Evolutionary conservation across 2,888 invertebrate species (phyloP), one percentile per base, ranked within the genome.

Genomic region (Tolmerus cingulatus): DNA sequence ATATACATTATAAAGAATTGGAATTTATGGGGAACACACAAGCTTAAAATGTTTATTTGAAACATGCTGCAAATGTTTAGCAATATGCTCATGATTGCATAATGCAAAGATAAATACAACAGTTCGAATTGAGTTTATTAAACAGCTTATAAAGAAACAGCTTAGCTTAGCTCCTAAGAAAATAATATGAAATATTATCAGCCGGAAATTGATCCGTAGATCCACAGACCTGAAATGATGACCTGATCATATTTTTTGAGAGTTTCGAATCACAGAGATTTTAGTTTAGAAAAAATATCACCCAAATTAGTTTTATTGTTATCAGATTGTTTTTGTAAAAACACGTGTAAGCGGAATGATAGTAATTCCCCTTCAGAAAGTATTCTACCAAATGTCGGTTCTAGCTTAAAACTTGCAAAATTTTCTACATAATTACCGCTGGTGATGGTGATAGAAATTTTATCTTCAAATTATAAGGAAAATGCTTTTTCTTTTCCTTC

Each of bases 391-490:
- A 51, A 51, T 16, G 16, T n/a, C 16, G 16, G 46, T 51, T 5
- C 46, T 51, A 51, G 14, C n/a, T 51, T 51, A 23, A 27, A 66
- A 66, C 19, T 57, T 57, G 9, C n/a, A 57, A 57, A 14, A 23
- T 8, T 12, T 12, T 66, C n/a, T 51, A 16, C n/a, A 51, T 55
- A 55, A 81, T 77, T 74, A 85, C 77, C 89, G 86, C 88, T 92
- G 92, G 92, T 92, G 92, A 92, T 89, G 92, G 91, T 89, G 92
- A 90, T 88, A 92, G 91, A 91, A 92, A 92, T 89, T 92, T 92
- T 90, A 92, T 92, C 91, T 92, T 92, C 89, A 92, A 91, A 91
- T 92, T 92, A 90, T 92, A 92, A 89, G 92, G 92, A 91, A 92
- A 92, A 23, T 87, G 55, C 89, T 89, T 87, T 90, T 90, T 86